A percentile compares a stretch with the other conserved stretches of the same genome.
Evolutionary conservation across 1,140 invertebrate species (phyloP).

Genomic region (Colletes gigas): DNA sequence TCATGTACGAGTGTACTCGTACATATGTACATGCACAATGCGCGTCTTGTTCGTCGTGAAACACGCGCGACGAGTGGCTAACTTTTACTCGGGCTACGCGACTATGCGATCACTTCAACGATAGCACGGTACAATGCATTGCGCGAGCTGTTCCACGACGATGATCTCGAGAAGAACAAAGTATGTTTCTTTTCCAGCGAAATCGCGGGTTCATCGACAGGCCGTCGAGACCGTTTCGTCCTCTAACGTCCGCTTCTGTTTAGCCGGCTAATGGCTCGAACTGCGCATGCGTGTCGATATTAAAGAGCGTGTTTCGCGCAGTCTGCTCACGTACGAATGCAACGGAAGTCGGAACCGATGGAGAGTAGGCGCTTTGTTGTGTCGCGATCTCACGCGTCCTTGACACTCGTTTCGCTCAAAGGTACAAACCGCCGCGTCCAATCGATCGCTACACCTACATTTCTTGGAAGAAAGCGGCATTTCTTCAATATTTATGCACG

Average conservation of each 20-base stretch:
- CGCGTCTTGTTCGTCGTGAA: constrained; percentile 26
- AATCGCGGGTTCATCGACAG: background rate
- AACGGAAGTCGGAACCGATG: constrained; percentile 38
- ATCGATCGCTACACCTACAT: constrained; percentile 37
- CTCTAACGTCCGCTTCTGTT: too few species aligned
- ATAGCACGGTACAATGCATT: constrained; percentile 23
- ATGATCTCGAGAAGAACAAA: background rate
- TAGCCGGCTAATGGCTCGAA: too few species aligned
- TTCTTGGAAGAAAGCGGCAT: background rate
- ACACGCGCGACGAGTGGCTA: constrained; percentile 27
- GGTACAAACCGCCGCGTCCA: background rate
- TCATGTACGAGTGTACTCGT: too few species aligned
- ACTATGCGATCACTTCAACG: constrained; percentile 28
- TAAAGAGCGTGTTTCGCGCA: background rate
- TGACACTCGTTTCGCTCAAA: constrained; percentile 39
- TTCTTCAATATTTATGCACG: background rate
- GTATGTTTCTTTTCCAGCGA: background rate
- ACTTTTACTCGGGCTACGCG: constrained; percentile 44
- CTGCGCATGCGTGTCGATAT: too few species aligned
- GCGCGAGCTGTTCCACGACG: background rate
- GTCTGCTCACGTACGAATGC: constrained; percentile 18
- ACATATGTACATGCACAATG: constrained; percentile 1
- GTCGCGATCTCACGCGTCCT: constrained; percentile 40
- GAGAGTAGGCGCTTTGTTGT: constrained; percentile 36
- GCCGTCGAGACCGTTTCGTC: too few species aligned